Base-by-base conservation (phyloP, 2,113 vertebrate species). In the Chascanopsetta lugubris region DNA sequence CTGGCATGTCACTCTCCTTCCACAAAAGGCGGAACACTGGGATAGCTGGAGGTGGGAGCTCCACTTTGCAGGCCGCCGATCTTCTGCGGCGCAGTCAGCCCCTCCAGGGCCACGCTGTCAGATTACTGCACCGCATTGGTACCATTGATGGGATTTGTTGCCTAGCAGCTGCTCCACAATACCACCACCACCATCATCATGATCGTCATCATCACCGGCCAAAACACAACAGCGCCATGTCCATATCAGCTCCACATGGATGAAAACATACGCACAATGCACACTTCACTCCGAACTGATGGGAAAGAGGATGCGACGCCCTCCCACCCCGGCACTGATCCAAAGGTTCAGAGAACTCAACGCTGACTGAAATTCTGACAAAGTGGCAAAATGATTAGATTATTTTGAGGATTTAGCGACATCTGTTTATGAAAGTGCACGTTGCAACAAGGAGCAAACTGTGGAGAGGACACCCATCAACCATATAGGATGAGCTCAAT, bases 101-200 rank as follows among this genome's bases (percentile, higher is more conserved):
- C 54, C 53, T 46, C 22, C 46, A 55, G 36, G 67, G 56, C 57
- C 55, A 71, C 13, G 32, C 63, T 34, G 13, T 64, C 68, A 77
- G 54, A 72, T 79, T 69, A 84, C 60, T 63, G 38, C 51, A 62
- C 32, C 26, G 67, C 83, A 79, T 87, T 77, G 54, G 51, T 74
- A 66, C 29, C 48, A 78, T 73, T 69, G 72, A 74, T 76, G 56
- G 66, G 80, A 82, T 77, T 83, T 73, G 69, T 80, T 82, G 63
- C 70, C 78, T 82, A 72, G 80, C 78, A 87, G 83, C 73, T 66
- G 42, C 60, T 47, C 47, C 27, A 30, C 62, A n/a, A 54, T 25
- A 40, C 22, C 40, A 46, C 21, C 6, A 40, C 11, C 27, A 47
- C 11, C 54, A 40, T 5, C 38, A n/a, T 8, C 29, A 13, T 6